Evolutionary conservation across 2,113 vertebrate species (phyloP).

Genomic region (Hyperoodon ampullatus): DNA sequence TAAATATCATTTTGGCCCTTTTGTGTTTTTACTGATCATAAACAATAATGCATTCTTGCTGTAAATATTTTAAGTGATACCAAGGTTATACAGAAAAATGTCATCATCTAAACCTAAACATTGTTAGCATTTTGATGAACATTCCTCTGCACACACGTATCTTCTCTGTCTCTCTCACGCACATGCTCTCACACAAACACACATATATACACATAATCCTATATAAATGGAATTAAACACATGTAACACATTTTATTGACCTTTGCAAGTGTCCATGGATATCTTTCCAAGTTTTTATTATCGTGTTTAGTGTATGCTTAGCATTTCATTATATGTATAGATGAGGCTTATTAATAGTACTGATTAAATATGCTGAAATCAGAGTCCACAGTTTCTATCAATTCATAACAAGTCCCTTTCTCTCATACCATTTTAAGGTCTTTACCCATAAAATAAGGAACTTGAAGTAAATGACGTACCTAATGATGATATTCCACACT

Average conservation of each 20-base stretch:
- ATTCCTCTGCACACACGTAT: not conserved
- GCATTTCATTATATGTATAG: not conserved
- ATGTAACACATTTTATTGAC: constrained; percentile 7
- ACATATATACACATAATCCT: not conserved
- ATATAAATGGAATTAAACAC: not conserved
- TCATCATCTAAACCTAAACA: not conserved
- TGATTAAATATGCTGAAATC: not conserved
- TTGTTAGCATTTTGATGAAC: not conserved
- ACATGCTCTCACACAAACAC: not conserved
- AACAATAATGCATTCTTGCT: not conserved
- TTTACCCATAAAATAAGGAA: not conserved
- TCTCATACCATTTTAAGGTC: not conserved
- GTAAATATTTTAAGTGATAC: constrained; percentile 6
- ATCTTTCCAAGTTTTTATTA: not conserved
- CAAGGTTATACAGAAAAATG: not conserved
- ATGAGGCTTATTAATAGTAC: not conserved
- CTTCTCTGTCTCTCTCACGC: not conserved
- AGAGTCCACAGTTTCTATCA: not conserved
- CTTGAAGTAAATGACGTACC: not conserved
- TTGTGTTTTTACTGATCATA: not conserved
- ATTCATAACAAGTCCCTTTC: not conserved
- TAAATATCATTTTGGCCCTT: not conserved
- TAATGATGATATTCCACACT: not conserved
- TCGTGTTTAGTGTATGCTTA: not conserved
- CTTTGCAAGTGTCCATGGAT: not conserved